Conservation (phyloP, 37 sponge, comb jelly and placozoan species). For the Tethya wilhelma region DNA sequence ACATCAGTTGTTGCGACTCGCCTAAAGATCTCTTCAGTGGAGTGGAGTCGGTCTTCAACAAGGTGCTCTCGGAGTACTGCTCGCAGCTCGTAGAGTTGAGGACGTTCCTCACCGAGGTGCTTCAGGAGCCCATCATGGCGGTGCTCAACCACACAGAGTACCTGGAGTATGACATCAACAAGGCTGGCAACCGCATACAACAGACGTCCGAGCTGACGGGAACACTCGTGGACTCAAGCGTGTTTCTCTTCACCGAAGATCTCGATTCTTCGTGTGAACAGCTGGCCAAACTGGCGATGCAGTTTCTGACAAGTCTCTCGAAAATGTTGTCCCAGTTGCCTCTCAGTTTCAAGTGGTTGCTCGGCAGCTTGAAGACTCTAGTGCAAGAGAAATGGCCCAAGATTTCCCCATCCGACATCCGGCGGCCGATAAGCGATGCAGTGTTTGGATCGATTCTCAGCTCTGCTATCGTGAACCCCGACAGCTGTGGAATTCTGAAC, state of each 20-base stretch:
- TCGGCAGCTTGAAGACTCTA: constrained; percentile 23
- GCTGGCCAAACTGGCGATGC: constrained; percentile 13
- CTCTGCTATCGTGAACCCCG: constrained; percentile 70
- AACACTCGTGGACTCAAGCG: neutral
- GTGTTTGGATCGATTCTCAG: constrained; percentile 55
- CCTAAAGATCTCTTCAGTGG: constrained; percentile 51
- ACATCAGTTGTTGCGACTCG: constrained; percentile 13
- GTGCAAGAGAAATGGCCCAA: constrained; percentile 46
- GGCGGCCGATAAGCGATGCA: constrained; percentile 41
- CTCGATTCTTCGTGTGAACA: constrained; percentile 27
- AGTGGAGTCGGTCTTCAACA: constrained; percentile 46
- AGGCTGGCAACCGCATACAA: constrained; percentile 47
- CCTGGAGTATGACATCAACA: constrained; percentile 61
- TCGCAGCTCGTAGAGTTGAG: constrained; percentile 33
- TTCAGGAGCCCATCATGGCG: constrained; percentile 27
- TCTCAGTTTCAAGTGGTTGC: constrained; percentile 50
- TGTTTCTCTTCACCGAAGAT: constrained; percentile 48
- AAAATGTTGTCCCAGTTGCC: constrained; percentile 13
- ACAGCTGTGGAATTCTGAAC: constrained; percentile 54
- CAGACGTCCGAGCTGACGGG: neutral
- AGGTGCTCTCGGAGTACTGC: constrained; percentile 40
- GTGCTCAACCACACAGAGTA: constrained; percentile 35
- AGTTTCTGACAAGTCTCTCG: constrained; percentile 20
- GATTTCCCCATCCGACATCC: constrained; percentile 18
- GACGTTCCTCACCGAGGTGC: constrained; percentile 37